Percentiles rank a stretch among this genome's conserved stretches.
Evolutionary conservation across 2,797 vertebrate species (phyloP).

Genomic region (Vultur gryphus): DNA sequence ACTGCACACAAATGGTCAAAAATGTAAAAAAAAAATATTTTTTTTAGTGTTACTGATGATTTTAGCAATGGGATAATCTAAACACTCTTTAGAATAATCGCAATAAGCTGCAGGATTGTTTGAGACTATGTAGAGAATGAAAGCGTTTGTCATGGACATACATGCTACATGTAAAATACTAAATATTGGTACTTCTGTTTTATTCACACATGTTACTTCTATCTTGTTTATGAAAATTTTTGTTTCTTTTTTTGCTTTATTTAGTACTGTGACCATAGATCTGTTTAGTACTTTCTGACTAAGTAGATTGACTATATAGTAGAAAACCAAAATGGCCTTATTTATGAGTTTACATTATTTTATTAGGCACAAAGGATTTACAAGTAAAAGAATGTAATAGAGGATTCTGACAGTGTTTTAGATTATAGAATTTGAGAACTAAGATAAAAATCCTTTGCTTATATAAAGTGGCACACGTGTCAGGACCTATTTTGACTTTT

Average conservation of each 20-base stretch:
- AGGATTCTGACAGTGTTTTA: background rate
- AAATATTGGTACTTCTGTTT: background rate
- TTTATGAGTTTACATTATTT: background rate
- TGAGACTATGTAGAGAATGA: background rate
- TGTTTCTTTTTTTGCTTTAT: background rate
- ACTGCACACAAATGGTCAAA: background rate
- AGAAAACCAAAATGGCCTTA: background rate
- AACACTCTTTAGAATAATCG: background rate
- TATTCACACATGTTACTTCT: background rate
- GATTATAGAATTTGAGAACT: background rate
- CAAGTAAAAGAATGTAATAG: background rate
- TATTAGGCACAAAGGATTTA: background rate
- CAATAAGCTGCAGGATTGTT: background rate
- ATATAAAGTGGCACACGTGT: background rate
- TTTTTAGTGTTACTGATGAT: background rate
- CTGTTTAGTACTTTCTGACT: background rate
- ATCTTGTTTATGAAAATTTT: background rate
- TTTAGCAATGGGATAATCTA: background rate
- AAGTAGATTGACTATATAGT: background rate
- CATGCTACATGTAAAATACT: background rate
- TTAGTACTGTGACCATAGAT: background rate
- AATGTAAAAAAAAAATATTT: background rate
- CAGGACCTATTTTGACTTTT: background rate
- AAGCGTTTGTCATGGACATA: background rate
- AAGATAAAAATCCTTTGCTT: background rate